Evolutionary conservation across 2,888 invertebrate species (phyloP), one percentile per base, ranked within the genome.

Genomic region (Bombylius major): DNA sequence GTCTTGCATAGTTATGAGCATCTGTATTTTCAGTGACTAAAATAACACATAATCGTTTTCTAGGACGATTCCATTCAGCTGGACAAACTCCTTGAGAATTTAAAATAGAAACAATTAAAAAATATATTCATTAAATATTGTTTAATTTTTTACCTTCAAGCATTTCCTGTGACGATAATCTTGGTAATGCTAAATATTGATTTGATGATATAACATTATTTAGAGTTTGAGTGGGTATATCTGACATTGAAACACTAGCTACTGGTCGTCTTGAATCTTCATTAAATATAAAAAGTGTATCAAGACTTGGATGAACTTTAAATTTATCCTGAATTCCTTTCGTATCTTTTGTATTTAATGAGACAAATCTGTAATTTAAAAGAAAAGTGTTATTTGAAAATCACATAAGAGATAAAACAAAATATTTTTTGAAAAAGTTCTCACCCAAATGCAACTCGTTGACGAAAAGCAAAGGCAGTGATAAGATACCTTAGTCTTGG

Each of bases 81-180:
- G 96, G 96, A 67, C 96, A 97, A 54, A 96, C 79, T 14, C 68
- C 70, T 67, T 59, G n/a, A 54, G 39, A 47, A 42, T 23, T 23
- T 23, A 23, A 23, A 23, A 23, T 50, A 50, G 36, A n/a, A n/a
- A 11, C 5, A 33, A 45, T 3, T 9, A 39, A 23, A 23, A 23
- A 12, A 47, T 9, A 42, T 12, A 45, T 33, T 47, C n/a, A 39
- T 48, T 31, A 39, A 34, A 5, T 12, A 36, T n/a, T 14, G 23
- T 39, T 3, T 31, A 31, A 47, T 23, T 31, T 14, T 32, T 59
- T 65, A 64, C 71, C 72, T 62, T 75, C 75, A 4, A 75, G 59
- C 66, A 78, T 75, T 63, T 83, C 89, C 79, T 95, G 95, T n/a
- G 94, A 94, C 0, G 94, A 94, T 7, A 97, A 77, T 55, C 96